These are phyloP conservation scores for Thalassoma bifasciatum DNA, from an alignment of 2,113 vertebrate genomes.

Conservation along the genomic window DNA sequence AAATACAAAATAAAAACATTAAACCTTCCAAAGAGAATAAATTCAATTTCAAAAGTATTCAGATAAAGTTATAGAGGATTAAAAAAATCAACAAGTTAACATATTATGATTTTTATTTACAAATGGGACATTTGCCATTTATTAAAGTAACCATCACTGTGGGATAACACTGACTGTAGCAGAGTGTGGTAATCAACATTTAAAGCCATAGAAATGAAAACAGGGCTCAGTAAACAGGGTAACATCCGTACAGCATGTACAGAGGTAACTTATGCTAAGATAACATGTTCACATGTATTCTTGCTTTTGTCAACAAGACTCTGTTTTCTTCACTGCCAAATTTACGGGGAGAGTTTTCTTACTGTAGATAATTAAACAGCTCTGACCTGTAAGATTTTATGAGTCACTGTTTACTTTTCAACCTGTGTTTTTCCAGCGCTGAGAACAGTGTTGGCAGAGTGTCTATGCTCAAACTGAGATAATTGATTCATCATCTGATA, in stretches of 20 bases:
- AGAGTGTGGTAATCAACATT: neutral
- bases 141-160: neutral
- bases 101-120: no score
- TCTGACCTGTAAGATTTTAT: constrained; percentile 55
- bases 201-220: neutral
- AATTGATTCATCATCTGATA: neutral
- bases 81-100: no score
- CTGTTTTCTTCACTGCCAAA: constrained; percentile 9
- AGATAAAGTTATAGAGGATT: no score
- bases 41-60: no score
- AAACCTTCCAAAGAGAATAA: no score
- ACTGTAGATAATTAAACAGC: constrained; percentile 52
- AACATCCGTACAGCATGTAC: constrained; percentile 32
- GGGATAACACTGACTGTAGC: constrained; percentile 3
- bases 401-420: constrained; percentile 61
- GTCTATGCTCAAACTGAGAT: neutral
- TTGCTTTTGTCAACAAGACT: constrained; percentile 56
- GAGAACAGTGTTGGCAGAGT: neutral
- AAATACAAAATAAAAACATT: no score
- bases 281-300: constrained; percentile 46
- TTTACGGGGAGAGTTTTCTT: constrained; percentile 27
- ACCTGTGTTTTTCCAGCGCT: constrained; percentile 1
- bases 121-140: no score
- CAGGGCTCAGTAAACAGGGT: constrained; percentile 21
- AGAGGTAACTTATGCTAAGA: constrained; percentile 52